Percentiles rank a stretch among this genome's conserved stretches.
Conservation (phyloP, 1,140 invertebrate genomes). For the Zaprionus camerounensis region DNA sequence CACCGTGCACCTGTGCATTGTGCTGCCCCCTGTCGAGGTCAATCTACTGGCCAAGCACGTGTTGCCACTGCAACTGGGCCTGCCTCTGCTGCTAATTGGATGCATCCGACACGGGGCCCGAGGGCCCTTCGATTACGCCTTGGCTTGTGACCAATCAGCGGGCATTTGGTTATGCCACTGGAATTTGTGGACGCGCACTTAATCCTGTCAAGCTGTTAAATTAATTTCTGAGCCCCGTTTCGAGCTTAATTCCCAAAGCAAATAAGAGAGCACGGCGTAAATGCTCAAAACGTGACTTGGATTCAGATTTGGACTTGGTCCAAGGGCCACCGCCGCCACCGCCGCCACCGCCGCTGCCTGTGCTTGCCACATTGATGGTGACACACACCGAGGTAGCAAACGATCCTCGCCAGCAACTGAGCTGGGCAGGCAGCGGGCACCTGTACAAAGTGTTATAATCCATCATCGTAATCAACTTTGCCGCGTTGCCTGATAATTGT, state of each 20-base stretch:
- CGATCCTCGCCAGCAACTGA: neutral
- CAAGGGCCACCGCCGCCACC: neutral
- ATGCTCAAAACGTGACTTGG: slow-evolving; percentile 46
- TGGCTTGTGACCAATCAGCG: slow-evolving; percentile 72
- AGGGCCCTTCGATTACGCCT: slow-evolving; percentile 57
- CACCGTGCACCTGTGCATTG: slow-evolving; percentile 51
- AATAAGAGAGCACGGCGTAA: slow-evolving; percentile 43
- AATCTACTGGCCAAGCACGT: slow-evolving; percentile 42
- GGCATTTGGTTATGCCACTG: slow-evolving; percentile 48
- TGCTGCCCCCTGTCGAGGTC: slow-evolving; percentile 23
- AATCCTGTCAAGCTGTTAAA: slow-evolving; percentile 82
- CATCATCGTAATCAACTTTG: slow-evolving; percentile 79
- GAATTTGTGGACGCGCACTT: slow-evolving; percentile 47
- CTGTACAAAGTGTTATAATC: slow-evolving; percentile 77
- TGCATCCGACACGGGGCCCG: slow-evolving; percentile 37
- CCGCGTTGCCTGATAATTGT: slow-evolving; percentile 60
- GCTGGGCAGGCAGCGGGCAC: neutral
- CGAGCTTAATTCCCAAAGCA: slow-evolving; percentile 50
- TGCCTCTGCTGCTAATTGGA: slow-evolving; percentile 32
- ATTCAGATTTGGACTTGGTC: neutral
- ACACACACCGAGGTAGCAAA: neutral
- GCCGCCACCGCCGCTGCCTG: neutral
- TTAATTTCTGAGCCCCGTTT: slow-evolving; percentile 62
- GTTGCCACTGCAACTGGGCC: slow-evolving; percentile 13
- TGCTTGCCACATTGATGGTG: neutral